These are phyloP conservation scores for Rhagonycha fulva DNA, from an alignment of 2,888 invertebrate genomes.

Conservation along the genomic window DNA sequence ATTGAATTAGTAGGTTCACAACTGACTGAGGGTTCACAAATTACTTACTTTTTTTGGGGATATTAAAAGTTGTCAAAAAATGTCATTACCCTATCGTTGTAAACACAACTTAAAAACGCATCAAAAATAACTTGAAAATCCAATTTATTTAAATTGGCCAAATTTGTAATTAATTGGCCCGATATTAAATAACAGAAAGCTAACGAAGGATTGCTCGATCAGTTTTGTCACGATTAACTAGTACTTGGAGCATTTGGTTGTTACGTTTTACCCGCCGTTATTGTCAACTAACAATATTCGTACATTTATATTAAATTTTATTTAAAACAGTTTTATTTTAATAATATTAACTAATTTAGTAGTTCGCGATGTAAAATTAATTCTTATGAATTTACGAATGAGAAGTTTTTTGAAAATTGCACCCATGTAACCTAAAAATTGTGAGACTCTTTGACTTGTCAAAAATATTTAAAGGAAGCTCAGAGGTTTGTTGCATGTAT, in stretches of 20 bases:
- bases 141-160: neutral
- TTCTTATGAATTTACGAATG: neutral
- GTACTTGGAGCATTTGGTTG: neutral
- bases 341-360: neutral
- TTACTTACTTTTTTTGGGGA: neutral
- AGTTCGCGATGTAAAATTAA: neutral
- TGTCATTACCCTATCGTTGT: neutral
- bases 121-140: neutral
- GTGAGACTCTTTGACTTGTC: slow-evolving; percentile 23
- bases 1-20: neutral
- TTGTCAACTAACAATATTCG: neutral
- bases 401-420: neutral
- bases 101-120: neutral
- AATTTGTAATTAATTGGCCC: neutral
- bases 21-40: neutral
- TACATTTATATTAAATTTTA: neutral
- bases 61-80: neutral
- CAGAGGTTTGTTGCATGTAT: slow-evolving; percentile 4
- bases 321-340: neutral
- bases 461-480: slow-evolving; percentile 5
- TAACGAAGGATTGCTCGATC: neutral
- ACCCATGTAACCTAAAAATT: slow-evolving; percentile 18
- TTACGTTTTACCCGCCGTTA: neutral
- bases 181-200: neutral
- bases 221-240: neutral